Evolutionary conservation across 2,888 invertebrate species (phyloP), one percentile per base, ranked within the genome.

Genomic region (Lampropteryx suffumata): DNA sequence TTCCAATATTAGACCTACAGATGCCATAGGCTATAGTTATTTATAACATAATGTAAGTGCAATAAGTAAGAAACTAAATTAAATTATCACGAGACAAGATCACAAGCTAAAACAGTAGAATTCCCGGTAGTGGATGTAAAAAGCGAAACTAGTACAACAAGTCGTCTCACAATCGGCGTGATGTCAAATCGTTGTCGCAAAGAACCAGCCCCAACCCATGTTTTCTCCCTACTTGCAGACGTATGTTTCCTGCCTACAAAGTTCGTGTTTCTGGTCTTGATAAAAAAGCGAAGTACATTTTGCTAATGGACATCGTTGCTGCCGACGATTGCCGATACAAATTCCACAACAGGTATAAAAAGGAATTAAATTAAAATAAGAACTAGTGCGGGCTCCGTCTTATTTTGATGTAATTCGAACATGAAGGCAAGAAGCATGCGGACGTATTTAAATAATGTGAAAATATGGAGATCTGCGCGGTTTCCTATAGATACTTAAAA

Each of bases 241-340:
- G 98, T 92, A 98, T 98, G 96, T 98, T 98, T 93, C 98, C 98
- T 91, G 97, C 98, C 91, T 97, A 95, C 94, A 98, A 97, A 94
- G 97, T 97, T 86, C 95, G 97, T 91, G 95, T 98, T 82, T 95
- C 96, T 91, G 98, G 98, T 86, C 94, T 98, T 92, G 98, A 98
- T 94, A 97, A 97, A 93, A 95, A 97, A 92, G 95, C 97, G 92
- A 98, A 98, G 93, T 98, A 98, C 94, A 97, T 97, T 90, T 94
- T 98, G 79, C 94, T 98, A 90, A 96, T 98, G 96, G 98, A 98
- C 94, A 97, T 98, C 92, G 97, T 97, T 81, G 97, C 98, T 79
- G 96, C 97, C 74, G 98, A 98, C 92, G 97, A 98, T 93, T 97
- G 96, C 93, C 94, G 96, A 92, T 96, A 96, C 94, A 96, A 96